Evolutionary conservation across 23 tunicate genomes (phyloP), one percentile per base, ranked within the genome.

Genomic region (Styela plicata): DNA sequence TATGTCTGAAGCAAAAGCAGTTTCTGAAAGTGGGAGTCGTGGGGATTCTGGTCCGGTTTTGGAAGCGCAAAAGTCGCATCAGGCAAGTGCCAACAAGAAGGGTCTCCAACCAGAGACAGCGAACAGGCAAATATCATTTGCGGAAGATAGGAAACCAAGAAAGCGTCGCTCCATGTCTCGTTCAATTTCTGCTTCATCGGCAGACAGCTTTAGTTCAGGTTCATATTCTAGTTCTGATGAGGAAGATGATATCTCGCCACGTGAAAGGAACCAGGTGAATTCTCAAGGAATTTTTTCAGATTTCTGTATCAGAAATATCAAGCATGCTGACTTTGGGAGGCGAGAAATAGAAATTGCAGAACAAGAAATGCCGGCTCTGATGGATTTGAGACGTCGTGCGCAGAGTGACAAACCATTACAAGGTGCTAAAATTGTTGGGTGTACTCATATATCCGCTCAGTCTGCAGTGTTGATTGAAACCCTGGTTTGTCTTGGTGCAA

Each of bases 281-380:
- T 80, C 93, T 19, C 78, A 66, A 24, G 91, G 91, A 23, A 44
- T 44, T 5, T 94, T 94, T 53, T 20, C 80, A 16, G 98, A 94
- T 83, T 94, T 94, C 67, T 94, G 98, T 79, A 89, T 94, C 74
- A 86, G 95, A 19, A 94, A 89, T 74, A 94, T 94, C 85, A 94
- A 84, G 62, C 88, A 94, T 75, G 91, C 91, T 28, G 88, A 94
- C 36, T 89, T 94, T 63, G 98, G 98, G 31, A 83, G 98, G 16
- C 82, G 98, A 21, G 98, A 94, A 52, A 94, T 94, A 34, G 98
- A 94, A 67, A 94, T 94, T 25, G 98, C 98, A 2, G 95, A 94
- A 69, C 98, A 94, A 79, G 98, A 94, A 82, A 94, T 94, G 98
- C 98, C 98, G 33, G 98, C 98, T 20, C 64, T 94, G 74, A 94